Evolutionary conservation across 2,113 vertebrate genomes (phyloP), one percentile per base, ranked within the genome.

Genomic region (Centropristis striata): DNA sequence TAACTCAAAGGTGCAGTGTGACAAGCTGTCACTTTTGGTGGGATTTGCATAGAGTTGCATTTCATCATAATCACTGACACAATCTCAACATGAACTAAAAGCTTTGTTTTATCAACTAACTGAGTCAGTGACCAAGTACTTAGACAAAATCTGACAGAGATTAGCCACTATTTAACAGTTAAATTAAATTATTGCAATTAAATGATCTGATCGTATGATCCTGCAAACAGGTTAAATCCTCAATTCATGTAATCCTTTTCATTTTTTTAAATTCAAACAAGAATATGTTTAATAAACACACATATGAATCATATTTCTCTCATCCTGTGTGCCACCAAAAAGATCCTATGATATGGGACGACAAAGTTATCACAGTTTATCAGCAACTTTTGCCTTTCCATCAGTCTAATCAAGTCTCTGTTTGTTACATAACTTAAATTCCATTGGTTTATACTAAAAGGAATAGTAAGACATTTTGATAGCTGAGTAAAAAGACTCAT

Each of bases 21-120:
- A 83, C 65, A 73, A 58, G 69, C 75, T 68, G 66, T 78, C 64
- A 74, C 14, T 76, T 68, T 46, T 80, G 68, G 53, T 76, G 63
- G 49, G 53, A 69, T 87, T 92, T 92, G 91, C 92, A 92, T 91
- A 92, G 92, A 90, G 78, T 71, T 69, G 20, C 70, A 78, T 76
- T 46, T 87, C 55, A 78, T 86, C 63, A 58, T 71, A 46, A 78
- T 72, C 44, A 27, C 65, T 58, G 53, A 61, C 39, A 70, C 61
- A 66, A 42, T 60, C 36, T 20, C 23, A 50, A 13, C 53, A 27
- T 46, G 32, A 14, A 23, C 27, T 15, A 27, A 32, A 78, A 58
- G 16, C 14, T 27, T 44, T 32, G 14, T 59, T 70, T 47, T 6
- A 12, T 37, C n/a, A 28, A 12, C 23, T 69, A 32, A 72, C 25